Evolutionary conservation across 2,113 vertebrate genomes (phyloP), one percentile per base, ranked within the genome.

Genomic region (Etheostoma cragini): DNA sequence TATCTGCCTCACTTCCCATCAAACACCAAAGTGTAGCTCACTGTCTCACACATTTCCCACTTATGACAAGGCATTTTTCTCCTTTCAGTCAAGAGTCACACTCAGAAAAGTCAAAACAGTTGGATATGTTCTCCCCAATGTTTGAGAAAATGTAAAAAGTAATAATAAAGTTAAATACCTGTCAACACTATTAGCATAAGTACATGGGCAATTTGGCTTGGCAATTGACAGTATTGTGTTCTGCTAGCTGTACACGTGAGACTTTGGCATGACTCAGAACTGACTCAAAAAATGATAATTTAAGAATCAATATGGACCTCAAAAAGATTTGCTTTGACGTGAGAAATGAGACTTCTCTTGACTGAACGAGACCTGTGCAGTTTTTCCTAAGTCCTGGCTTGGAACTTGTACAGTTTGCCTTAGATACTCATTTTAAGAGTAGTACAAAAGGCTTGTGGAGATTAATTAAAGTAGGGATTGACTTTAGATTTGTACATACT

Each of bases 1-100:
- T 91, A 86, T 82, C 73, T 2, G 53, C 14, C 60, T 61, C 11
- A 54, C 79, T 67, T 80, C 53, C 46, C 47, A 47, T 75, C 67
- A 79, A 65, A 78, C 54, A 80, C 74, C 72, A 66, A 60, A 75
- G 81, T 80, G 56, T 52, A 65, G 67, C 72, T 68, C 24, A 1
- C 54, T 53, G 70, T 33, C 66, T 10, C 21, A 72, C 38, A 72
- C 19, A 86, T 81, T 57, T 82, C 70, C 69, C 78, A 64, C 53
- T 50, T 53, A 46, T 56, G 70, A 66, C 35, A 4, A 57, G 56
- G 54, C 19, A 0, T 56, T 65, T 64, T 46, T 17, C 12, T 54
- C 30, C 57, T 50, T 35, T 54, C 4, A 65, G 67, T 64, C 26
- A 14, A 76, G 26, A 58, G 26, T 72, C 33, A 38, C 56, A 54